Evolutionary conservation across 2,797 vertebrate species (phyloP), one percentile per base, ranked within the genome.

Genomic region (Leptatherina wallacei): DNA sequence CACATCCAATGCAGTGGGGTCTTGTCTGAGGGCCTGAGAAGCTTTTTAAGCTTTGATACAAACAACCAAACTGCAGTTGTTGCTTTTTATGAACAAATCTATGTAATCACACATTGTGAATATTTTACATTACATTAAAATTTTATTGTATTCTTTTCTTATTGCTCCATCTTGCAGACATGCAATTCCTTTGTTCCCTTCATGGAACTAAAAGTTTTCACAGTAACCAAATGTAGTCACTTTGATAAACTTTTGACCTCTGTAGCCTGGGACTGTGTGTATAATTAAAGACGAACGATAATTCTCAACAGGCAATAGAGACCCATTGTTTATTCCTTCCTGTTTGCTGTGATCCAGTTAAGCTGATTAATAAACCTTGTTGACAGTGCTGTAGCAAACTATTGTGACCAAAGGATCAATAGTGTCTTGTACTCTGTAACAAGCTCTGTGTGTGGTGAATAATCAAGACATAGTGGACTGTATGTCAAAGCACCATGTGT

Each of bases 21-120:
- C 69, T 80, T 83, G 80, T 78, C 70, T 80, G 32, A 75, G 54
- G 70, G 75, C 88, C 82, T 83, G 80, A 63, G 69, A 80, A 84
- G 84, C 71, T 85, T 86, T 81, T 69, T 76, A 55, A 84, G 79
- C 77, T 85, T 89, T 88, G 82, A 88, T 84, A 80, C 54, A 86
- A 86, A 86, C 77, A 82, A 75, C 75, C 54, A 78, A 80, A 78
- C 55, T 40, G 40, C 80, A 77, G 65, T 56, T 78, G 65, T 83
- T 88, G 59, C 69, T 86, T 83, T 54, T 85, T 64, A 79, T 76
- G 57, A 80, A 76, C 75, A 87, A 82, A 87, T 76, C 75, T 73
- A 66, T 61, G 33, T 54, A 84, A 75, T 85, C 68, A 78, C 62
- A 86, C 83, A 66, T 60, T 66, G 60, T 88, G 82, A 90, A 84